Evolutionary conservation across 2,113 vertebrate genomes (phyloP), one percentile per base, ranked within the genome.

Genomic region (Actinemys pallida): DNA sequence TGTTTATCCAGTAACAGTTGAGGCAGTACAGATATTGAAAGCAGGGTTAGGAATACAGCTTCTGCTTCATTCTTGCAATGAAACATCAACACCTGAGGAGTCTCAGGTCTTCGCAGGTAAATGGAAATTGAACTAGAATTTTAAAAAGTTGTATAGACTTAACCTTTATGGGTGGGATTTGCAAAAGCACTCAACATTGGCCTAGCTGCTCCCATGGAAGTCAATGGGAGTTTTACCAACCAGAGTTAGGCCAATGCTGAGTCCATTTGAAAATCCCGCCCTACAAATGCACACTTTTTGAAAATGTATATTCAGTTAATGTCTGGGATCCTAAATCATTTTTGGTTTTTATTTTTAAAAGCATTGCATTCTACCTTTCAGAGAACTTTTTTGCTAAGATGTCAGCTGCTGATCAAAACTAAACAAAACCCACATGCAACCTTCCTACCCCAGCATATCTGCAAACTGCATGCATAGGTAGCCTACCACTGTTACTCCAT

Each of bases 11-110:
- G 80, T 59, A 90, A 2, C 47, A 80, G 3, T 22, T 42, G 89
- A 84, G n/a, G 56, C 24, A 88, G 5, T 24, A 5, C 57, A 10
- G 16, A 17, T 62, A 47, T 8, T 49, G 16, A 47, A 62, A 29
- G 45, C 0, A 0, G 53, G 53, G 17, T 14, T 75, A 76, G 50
- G 6, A 56, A 83, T 25, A 49, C 31, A 78, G 27, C 25, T 79
- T 35, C 54, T 87, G 13, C 59, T 86, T 39, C 52, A 14, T 81
- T 92, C 93, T 87, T 96, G 69, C 76, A 94, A 78, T 78, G 62
- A 86, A 83, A 81, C 89, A 83, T 50, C 82, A 57, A 75, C 27
- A 16, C 39, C 49, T 83, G 83, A 90, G 62, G 57, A 39, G 12
- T 79, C 39, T 94, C 39, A 62, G 52, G 13, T 62, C 87, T 53